Base-by-base conservation (phyloP, 2,113 vertebrate species). In the Dipodomys spectabilis region DNA sequence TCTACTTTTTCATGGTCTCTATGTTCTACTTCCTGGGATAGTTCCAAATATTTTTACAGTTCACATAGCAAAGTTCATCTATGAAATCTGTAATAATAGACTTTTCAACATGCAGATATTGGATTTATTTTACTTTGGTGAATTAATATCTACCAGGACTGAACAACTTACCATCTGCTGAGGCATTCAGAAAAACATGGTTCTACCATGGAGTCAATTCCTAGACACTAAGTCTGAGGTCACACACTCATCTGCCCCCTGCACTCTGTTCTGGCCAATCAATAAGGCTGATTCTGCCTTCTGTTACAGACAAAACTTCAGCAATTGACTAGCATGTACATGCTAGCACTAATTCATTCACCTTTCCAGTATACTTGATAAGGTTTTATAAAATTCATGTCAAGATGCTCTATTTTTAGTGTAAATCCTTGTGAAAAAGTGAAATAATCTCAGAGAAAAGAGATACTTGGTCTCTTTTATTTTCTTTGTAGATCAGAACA, bases 361-460 rank as follows among this genome's bases (percentile, higher is more conserved):
- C 7, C 2, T 0, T 16, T 86, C n/a, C 44, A 11, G 49, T 20
- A 67, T n/a, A 1, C 86, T 92, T 88, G 82, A 22, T 84, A 22
- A 86, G 45, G 82, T 64, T 84, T 94, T 80, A 19, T 88, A 57
- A 92, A 90, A 22, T 45, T 81, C 28, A 28, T 53, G n/a, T 49
- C 5, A 45, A 92, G 45, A 75, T 27, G 82, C 5, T 85, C 32
- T 90, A 78, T 39, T 73, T 65, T 35, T 67, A 71, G 20, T 7
- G 23, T 86, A 79, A 88, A 44, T 91, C 82, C 74, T 94, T 74
- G 87, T 68, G 53, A 95, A 80, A 25, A 90, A 23, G 60, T 84
- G 11, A 94, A 85, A 57, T 39, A 18, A 13, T 92, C 90, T 88
- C n/a, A 90, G 90, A 88, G 25, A 93, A 7, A 92, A 78, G 10